These are phyloP conservation scores for Camponotus fellah DNA, from an alignment of 2,888 invertebrate genomes.

Conservation along the genomic window DNA sequence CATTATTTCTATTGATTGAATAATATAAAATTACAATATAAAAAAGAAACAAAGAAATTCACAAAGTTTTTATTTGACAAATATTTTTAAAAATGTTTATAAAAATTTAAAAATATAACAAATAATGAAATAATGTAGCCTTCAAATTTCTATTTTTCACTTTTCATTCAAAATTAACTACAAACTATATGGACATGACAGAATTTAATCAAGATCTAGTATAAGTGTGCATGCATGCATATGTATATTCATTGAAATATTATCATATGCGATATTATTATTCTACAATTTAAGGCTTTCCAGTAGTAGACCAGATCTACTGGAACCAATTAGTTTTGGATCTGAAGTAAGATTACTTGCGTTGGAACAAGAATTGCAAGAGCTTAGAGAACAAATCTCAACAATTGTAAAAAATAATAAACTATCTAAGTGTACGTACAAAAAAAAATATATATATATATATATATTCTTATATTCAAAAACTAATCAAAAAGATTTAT, in stretches of 20 bases:
- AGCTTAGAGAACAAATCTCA: slow-evolving; percentile 83
- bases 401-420: slow-evolving; percentile 82
- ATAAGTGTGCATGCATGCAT: too few relatives aligned
- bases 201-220: neutral
- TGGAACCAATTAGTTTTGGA: slow-evolving; percentile 85
- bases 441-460: neutral
- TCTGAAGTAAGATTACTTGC: slow-evolving; percentile 84
- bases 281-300: slow-evolving; percentile 72
- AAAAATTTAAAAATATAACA: neutral
- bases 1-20: too few relatives aligned
- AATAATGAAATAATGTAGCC: neutral
- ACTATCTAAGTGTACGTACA: slow-evolving; percentile 78
- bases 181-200: neutral
- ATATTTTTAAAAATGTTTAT: neutral
- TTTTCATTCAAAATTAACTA: neutral
- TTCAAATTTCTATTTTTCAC: neutral
- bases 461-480: neutral
- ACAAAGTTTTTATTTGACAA: neutral
- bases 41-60: too few relatives aligned
- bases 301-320: slow-evolving; percentile 83
- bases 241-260: neutral
- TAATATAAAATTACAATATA: too few relatives aligned
- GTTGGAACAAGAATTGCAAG: slow-evolving; percentile 84
- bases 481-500: neutral
- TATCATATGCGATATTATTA: neutral